Percentiles rank a stretch among this genome's conserved stretches.
Conservation (phyloP, 1,140 invertebrate genomes). For the Drosophila micromelanica region DNA sequence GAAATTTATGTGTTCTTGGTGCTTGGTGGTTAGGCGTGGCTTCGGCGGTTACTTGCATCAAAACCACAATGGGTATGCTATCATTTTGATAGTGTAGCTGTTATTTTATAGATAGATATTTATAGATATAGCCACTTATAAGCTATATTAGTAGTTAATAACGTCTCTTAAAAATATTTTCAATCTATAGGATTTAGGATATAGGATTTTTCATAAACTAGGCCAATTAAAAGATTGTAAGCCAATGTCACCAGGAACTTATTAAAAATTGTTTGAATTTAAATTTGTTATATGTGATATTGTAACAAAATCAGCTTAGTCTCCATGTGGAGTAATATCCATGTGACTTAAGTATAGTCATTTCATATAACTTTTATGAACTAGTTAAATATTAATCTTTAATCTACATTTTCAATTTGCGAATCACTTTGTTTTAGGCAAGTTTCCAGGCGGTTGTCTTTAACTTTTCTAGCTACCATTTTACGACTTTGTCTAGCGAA, state of each 20-base stretch:
- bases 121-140: too few species aligned
- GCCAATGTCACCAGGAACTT: too few species aligned
- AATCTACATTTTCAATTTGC: slow-evolving; percentile 22
- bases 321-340: background rate
- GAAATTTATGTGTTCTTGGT: slow-evolving; percentile 23
- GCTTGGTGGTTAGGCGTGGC: slow-evolving; percentile 1
- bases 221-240: too few species aligned
- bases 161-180: too few species aligned
- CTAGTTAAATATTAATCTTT: slow-evolving; percentile 30
- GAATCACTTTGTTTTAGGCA: slow-evolving; percentile 25
- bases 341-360: background rate
- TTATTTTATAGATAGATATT: background rate
- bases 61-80: background rate
- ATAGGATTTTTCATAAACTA: too few species aligned
- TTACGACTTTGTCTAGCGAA: too few species aligned
- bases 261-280: too few species aligned
- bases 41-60: background rate
- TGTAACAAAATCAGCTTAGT: too few species aligned
- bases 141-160: too few species aligned
- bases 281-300: too few species aligned
- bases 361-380: slow-evolving; percentile 22
- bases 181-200: too few species aligned
- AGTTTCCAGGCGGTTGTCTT: slow-evolving; percentile 40
- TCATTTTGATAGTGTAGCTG: background rate
- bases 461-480: slow-evolving; percentile 57